Percentiles rank a stretch among this genome's conserved stretches.
Evolutionary conservation across 2,888 invertebrate genomes (phyloP).

Genomic region (Coleophora flavipennella): DNA sequence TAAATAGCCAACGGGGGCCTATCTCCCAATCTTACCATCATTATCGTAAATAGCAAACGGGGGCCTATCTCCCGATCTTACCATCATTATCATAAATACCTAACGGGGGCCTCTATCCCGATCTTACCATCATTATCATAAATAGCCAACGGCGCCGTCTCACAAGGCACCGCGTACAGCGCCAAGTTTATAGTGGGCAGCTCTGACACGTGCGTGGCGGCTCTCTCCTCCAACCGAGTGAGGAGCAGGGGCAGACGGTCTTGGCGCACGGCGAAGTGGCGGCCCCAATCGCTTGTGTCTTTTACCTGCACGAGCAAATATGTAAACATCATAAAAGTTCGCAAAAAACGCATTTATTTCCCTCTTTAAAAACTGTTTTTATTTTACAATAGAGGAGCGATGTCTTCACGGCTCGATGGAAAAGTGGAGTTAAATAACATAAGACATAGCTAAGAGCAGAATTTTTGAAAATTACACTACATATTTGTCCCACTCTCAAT

Average conservation of each 20-base stretch:
- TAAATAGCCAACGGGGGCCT: too few species aligned
- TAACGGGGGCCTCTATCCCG: too few species aligned
- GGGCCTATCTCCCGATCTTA: not conserved
- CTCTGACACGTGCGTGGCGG: constrained; percentile 87
- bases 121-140: constrained; percentile 66
- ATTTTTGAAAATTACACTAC: too few species aligned
- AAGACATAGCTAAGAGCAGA: too few species aligned
- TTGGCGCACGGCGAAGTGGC: constrained; percentile 77
- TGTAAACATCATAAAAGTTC: too few species aligned
- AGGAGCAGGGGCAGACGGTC: constrained; percentile 85
- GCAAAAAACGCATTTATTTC: too few species aligned
- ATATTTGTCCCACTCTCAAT: too few species aligned
- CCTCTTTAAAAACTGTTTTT: too few species aligned
- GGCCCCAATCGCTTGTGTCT: constrained; percentile 39
- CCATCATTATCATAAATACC: not conserved
- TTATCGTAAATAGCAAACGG: not conserved
- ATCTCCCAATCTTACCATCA: not conserved
- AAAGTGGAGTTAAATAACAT: too few species aligned
- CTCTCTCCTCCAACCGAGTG: constrained; percentile 88
- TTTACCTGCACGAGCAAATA: too few species aligned
- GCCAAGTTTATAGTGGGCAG: constrained; percentile 89
- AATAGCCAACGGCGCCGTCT: constrained; percentile 81
- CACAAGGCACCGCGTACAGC: constrained; percentile 85
- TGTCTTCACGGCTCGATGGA: too few species aligned
- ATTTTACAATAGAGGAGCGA: too few species aligned